These are phyloP conservation scores for Dorcus parallelipipedus DNA, from an alignment of 2,888 invertebrate genomes.

Conservation along the genomic window DNA sequence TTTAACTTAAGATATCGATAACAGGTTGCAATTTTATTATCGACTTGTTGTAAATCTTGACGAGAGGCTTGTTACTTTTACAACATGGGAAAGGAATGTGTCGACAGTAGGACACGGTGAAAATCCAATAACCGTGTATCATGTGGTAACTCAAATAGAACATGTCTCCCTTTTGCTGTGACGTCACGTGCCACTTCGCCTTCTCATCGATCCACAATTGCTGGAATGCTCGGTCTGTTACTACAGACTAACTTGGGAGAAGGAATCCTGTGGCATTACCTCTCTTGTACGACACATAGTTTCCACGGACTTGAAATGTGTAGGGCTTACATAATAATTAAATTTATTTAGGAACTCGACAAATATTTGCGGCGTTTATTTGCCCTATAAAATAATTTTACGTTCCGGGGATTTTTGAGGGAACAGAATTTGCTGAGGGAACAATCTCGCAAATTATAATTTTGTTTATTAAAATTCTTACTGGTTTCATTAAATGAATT, in stretches of 20 bases:
- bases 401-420: no score
- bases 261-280: slow-evolving; percentile 16
- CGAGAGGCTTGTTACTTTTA: no score
- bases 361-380: no score
- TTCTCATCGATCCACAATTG: slow-evolving; percentile 28
- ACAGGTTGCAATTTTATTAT: no score
- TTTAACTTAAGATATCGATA: no score
- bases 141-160: slow-evolving; percentile 7
- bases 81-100: no score
- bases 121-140: slow-evolving; percentile 1
- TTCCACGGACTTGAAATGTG: slow-evolving; percentile 11
- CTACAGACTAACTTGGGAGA: slow-evolving; percentile 7
- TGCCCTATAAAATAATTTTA: no score
- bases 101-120: not conserved
- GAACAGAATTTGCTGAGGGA: no score
- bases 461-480: no score
- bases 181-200: slow-evolving; percentile 27
- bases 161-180: slow-evolving; percentile 23
- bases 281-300: slow-evolving; percentile 15
- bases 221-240: slow-evolving; percentile 22
- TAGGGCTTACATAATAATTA: slow-evolving; percentile 16
- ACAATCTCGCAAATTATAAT: no score
- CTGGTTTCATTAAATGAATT: no score
- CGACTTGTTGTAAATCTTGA: no score
- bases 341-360: not conserved